phyloP scores from a whole-genome alignment of 2,888 invertebrate species.

The Rotaria magnacalcarata region DNA sequence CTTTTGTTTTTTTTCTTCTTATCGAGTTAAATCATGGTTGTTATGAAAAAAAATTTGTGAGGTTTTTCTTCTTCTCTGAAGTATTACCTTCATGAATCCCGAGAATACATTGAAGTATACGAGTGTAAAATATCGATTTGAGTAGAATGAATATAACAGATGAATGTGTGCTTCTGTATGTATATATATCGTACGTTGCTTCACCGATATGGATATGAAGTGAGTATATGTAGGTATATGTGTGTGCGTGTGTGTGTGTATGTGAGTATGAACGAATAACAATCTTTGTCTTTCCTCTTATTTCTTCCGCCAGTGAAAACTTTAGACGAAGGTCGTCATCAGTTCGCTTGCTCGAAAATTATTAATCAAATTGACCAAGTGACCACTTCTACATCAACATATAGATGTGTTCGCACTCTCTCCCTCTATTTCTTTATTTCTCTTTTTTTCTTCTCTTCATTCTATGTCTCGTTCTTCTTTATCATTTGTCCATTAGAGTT shows the following conservation, averaged over 20 bases:
- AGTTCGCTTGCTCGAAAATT: slow-evolving; percentile 9
- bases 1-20: not conserved
- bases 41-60: not conserved
- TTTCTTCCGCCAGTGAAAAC: slow-evolving; percentile 15
- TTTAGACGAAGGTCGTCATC: slow-evolving; percentile 26
- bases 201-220: slow-evolving; percentile 22
- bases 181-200: slow-evolving; percentile 3
- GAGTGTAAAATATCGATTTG: not conserved
- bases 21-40: not conserved
- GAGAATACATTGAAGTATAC: not conserved
- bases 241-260: too few species aligned
- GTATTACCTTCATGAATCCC: not conserved
- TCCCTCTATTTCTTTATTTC: not conserved
- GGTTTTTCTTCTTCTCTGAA: not conserved
- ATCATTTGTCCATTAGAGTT: slow-evolving; percentile 24
- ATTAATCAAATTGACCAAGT: slow-evolving; percentile 25
- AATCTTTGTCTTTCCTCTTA: slow-evolving; percentile 29
- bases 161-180: not conserved
- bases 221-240: not conserved
- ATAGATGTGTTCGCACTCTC: not conserved
- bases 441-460: not conserved
- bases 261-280: not conserved
- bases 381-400: slow-evolving; percentile 20
- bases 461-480: not conserved
- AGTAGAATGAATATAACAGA: not conserved